These are phyloP conservation scores for Phaetusa simplex DNA, from an alignment of 2,113 vertebrate genomes.

Conservation along the genomic window DNA sequence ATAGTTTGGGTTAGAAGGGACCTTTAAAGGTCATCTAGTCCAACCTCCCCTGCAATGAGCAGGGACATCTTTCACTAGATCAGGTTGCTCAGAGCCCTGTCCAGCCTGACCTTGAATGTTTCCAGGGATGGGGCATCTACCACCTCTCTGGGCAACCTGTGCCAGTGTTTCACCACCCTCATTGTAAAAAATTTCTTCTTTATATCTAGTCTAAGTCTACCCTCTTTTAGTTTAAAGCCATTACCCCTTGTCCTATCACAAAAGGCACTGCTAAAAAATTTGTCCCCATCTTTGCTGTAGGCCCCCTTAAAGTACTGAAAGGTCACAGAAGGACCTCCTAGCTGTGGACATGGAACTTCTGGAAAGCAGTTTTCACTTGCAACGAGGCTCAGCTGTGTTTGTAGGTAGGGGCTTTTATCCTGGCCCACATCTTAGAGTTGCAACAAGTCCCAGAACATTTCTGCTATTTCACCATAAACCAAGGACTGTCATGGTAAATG, in stretches of 20 bases:
- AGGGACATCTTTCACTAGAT: not conserved
- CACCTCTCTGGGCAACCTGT: not conserved
- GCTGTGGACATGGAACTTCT: not conserved
- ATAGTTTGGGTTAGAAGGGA: not conserved
- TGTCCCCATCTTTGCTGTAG: not conserved
- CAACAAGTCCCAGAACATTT: not conserved
- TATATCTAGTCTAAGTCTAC: not conserved
- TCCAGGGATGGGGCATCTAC: not conserved
- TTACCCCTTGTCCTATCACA: not conserved
- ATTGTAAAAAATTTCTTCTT: not conserved
- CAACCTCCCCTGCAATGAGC: not conserved
- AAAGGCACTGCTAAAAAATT: not conserved
- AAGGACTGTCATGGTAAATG: not conserved
- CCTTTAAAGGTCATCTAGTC: not conserved
- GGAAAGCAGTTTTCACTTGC: not conserved
- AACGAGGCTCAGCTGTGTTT: not conserved
- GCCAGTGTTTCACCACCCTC: not conserved
- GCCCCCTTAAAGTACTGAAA: not conserved
- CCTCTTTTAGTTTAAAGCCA: not conserved
- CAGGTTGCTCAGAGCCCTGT: not conserved
- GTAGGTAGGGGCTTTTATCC: not conserved
- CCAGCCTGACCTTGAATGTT: not conserved
- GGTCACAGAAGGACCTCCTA: not conserved
- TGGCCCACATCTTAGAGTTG: not conserved
- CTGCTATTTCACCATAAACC: not conserved